phyloP scores from a whole-genome alignment of 1,140 invertebrate genomes.

The Ceratitis capitata region DNA sequence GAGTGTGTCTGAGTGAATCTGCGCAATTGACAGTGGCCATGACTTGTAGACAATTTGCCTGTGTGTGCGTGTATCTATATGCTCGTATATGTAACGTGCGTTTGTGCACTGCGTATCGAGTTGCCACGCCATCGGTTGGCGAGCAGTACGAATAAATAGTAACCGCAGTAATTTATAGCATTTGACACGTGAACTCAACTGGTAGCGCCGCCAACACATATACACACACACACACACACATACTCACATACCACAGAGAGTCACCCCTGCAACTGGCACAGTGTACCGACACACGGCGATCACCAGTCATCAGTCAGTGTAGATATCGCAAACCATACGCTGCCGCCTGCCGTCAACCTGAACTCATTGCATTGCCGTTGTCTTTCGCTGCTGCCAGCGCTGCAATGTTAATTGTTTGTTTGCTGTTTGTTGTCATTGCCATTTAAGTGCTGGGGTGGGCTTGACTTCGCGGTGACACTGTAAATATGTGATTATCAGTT shows the following conservation, averaged over 20 bases:
- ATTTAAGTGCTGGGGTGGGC: slow-evolving; percentile 52
- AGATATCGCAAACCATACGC: not conserved
- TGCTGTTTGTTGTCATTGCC: slow-evolving; percentile 64
- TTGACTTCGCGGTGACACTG: slow-evolving; percentile 38
- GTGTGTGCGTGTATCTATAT: not conserved
- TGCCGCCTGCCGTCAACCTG: slow-evolving; percentile 10
- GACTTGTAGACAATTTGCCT: slow-evolving; percentile 17
- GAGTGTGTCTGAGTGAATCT: slow-evolving; percentile 48
- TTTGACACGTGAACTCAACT: slow-evolving; percentile 55
- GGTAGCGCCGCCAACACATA: not conserved
- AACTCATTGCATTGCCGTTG: not conserved
- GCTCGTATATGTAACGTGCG: too few relatives aligned
- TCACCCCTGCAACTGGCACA: not conserved
- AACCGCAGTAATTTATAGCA: slow-evolving; percentile 60
- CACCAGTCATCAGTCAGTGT: not conserved
- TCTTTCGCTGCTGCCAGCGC: not conserved
- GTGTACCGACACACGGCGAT: not conserved
- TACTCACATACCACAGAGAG: too few relatives aligned
- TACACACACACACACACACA: too few relatives aligned
- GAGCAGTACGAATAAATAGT: too few relatives aligned
- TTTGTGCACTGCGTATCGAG: not conserved
- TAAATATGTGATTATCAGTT: slow-evolving; percentile 20
- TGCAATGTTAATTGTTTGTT: slow-evolving; percentile 46
- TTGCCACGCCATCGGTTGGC: not conserved
- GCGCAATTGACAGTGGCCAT: slow-evolving; percentile 48